These are phyloP conservation scores for Rostratula benghalensis DNA, from an alignment of 2,113 vertebrate species.

Conservation along the genomic window DNA sequence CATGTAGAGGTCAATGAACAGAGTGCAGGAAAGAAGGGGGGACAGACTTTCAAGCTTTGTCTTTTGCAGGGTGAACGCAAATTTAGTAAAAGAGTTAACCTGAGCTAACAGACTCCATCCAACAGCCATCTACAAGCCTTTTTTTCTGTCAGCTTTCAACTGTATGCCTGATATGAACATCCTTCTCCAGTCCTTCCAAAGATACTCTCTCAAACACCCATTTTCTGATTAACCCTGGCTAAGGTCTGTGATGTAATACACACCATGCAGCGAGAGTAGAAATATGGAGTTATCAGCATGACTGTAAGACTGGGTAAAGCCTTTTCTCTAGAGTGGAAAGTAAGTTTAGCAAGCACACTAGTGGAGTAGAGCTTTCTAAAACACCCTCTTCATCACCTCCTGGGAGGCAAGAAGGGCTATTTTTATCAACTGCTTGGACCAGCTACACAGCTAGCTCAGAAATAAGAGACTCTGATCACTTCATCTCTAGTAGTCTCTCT, in stretches of 20 bases:
- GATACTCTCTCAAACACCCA: fast-evolving
- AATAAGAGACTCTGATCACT: neutral
- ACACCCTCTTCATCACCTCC: neutral
- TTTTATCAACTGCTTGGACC: neutral
- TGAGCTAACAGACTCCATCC: neutral
- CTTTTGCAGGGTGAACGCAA: neutral
- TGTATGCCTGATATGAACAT: neutral
- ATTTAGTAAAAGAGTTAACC: neutral
- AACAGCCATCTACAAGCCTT: neutral
- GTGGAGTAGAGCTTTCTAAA: neutral
- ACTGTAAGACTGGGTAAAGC: neutral
- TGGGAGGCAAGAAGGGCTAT: neutral
- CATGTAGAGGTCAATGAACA: fast-evolving
- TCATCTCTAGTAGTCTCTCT: neutral
- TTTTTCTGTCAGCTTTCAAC: neutral
- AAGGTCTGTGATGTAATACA: neutral
- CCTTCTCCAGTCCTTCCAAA: neutral
- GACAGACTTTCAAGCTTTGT: neutral
- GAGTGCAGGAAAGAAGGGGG: neutral
- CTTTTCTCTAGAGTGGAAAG: neutral
- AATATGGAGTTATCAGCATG: fast-evolving
- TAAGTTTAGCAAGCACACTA: neutral
- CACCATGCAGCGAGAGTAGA: neutral
- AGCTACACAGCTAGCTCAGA: neutral
- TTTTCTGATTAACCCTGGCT: neutral